Conservation (phyloP, 2,888 invertebrate genomes). For the Cremastinae sp. region DNA sequence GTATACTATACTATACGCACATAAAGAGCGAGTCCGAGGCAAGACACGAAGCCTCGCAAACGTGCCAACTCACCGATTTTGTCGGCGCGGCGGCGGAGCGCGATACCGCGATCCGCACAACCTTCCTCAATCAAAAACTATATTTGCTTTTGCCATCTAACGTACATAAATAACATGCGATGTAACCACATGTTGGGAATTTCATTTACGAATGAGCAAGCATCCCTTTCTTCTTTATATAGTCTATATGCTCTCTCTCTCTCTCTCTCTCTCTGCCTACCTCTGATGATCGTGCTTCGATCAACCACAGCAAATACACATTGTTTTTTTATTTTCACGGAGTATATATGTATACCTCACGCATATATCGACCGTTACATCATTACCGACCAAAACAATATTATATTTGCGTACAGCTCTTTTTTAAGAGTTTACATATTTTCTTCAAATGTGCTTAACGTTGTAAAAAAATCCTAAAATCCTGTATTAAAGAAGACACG, state of each 20-base stretch:
- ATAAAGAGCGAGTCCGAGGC: too few relatives aligned
- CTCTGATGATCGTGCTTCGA: conserved; percentile 59
- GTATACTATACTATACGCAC: too few relatives aligned
- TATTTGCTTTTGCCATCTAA: conserved; percentile 49
- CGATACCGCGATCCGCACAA: conserved; percentile 52
- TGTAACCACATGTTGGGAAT: conserved; percentile 48
- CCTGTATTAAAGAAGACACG: too few relatives aligned
- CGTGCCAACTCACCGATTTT: conserved; percentile 57
- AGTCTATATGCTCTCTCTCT: too few relatives aligned
- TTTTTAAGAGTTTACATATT: too few relatives aligned
- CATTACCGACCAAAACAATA: too few relatives aligned
- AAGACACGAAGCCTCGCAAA: conserved; percentile 9
- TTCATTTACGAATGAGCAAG: conserved; percentile 58
- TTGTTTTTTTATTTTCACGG: conserved; percentile 51
- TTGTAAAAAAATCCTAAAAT: too few relatives aligned
- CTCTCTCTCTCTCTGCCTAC: too few relatives aligned
- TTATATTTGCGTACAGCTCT: too few relatives aligned
- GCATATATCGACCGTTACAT: too few relatives aligned
- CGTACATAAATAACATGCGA: conserved; percentile 18
- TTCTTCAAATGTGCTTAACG: too few relatives aligned
- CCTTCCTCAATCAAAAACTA: conserved; percentile 58
- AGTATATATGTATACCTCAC: too few relatives aligned
- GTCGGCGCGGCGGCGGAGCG: conserved; percentile 45
- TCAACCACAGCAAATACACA: conserved; percentile 53
- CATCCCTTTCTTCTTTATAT: conserved; percentile 33